Evolutionary conservation across 2,113 vertebrate species (phyloP).

Genomic region (Rhipidura dahli): DNA sequence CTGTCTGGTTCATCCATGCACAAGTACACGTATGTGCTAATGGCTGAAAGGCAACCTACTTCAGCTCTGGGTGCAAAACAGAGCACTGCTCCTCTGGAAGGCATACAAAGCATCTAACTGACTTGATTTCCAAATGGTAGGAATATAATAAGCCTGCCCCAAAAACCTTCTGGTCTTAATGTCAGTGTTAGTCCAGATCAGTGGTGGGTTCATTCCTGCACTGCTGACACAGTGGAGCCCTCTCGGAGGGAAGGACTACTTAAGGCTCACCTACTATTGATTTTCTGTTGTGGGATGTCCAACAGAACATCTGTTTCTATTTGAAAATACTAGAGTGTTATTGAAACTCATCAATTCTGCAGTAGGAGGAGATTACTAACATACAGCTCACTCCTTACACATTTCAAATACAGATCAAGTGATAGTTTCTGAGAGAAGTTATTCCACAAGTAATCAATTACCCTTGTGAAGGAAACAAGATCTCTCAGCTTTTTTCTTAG

Average conservation of each 20-base stretch:
- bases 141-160: background rate
- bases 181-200: background rate
- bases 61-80: background rate
- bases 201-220: background rate
- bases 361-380: constrained; percentile 16
- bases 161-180: background rate
- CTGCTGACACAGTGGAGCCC: background rate
- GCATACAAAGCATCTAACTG: background rate
- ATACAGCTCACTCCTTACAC: background rate
- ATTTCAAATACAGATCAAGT: constrained; percentile 19
- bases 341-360: constrained; percentile 23
- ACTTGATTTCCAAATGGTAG: background rate
- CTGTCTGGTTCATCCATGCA: background rate
- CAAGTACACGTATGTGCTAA: background rate
- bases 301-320: background rate
- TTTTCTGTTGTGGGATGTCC: background rate
- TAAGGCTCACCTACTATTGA: background rate
- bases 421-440: constrained; percentile 19
- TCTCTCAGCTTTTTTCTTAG: background rate
- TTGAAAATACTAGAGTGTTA: background rate
- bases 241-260: background rate
- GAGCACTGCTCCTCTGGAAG: background rate
- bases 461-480: background rate
- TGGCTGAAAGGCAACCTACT: background rate
- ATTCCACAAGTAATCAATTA: constrained; percentile 27